Percentiles rank a stretch among this genome's conserved stretches.
phyloP scores from a whole-genome alignment of 2,797 vertebrate genomes.

The Sciaenops ocellatus region DNA sequence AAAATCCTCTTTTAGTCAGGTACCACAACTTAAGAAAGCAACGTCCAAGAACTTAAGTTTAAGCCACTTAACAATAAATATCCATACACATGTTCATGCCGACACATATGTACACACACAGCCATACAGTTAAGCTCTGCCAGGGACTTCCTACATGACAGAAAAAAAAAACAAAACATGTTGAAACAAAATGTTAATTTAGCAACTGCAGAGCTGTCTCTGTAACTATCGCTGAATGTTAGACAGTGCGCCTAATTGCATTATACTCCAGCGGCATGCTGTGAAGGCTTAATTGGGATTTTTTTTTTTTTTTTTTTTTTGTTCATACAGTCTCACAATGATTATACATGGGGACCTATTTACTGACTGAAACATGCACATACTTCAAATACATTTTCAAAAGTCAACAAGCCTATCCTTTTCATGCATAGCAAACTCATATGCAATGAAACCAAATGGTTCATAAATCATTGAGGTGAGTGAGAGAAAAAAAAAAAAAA shows the following conservation, averaged over 20 bases:
- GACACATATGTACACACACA: constrained; percentile 21
- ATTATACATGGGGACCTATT: constrained; percentile 46
- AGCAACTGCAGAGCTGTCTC: constrained; percentile 51
- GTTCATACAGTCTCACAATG: constrained; percentile 16
- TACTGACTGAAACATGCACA: constrained; percentile 42
- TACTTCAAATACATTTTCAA: constrained; percentile 8
- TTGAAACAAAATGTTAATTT: constrained; percentile 60
- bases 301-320: constrained; percentile 16
- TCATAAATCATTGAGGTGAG: constrained; percentile 82
- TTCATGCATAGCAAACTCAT: constrained; percentile 63
- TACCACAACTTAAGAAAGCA: constrained; percentile 34
- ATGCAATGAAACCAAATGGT: constrained; percentile 67
- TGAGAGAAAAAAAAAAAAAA: constrained; percentile 39
- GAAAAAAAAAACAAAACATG: constrained; percentile 42
- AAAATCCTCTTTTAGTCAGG: constrained; percentile 50
- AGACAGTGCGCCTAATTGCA: constrained; percentile 59
- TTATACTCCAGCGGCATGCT: constrained; percentile 49
- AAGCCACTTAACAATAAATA: constrained; percentile 10
- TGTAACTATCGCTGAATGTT: constrained; percentile 34
- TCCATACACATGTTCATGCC: constrained; percentile 6
- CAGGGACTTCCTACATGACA: constrained; percentile 14
- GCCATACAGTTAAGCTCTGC: constrained; percentile 17
- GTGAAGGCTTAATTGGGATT: constrained; percentile 43
- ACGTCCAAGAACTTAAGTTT: constrained; percentile 42
- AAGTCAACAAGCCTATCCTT: constrained; percentile 44